phyloP scores from a whole-genome alignment of 2,113 vertebrate genomes.

The Chloropsis cyanopogon region DNA sequence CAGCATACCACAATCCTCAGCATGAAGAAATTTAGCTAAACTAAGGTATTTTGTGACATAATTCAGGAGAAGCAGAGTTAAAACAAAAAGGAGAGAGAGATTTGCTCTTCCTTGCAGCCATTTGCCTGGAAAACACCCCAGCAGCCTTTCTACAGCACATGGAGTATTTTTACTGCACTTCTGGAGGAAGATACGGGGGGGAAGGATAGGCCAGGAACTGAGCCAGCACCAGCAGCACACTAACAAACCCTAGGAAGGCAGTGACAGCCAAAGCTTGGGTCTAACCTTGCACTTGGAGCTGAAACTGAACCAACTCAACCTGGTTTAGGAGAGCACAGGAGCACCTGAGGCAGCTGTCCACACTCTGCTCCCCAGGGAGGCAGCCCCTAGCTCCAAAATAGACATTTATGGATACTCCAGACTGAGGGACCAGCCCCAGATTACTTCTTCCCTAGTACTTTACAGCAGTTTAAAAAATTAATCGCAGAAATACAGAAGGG shows the following conservation, averaged over 20 bases:
- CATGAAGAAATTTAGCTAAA: neutral
- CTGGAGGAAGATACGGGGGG: neutral
- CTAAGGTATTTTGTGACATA: neutral
- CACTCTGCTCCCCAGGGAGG: neutral
- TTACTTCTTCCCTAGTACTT: neutral
- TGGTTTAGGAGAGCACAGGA: neutral
- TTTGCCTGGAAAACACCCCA: neutral
- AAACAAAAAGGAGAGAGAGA: neutral
- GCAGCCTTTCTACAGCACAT: neutral
- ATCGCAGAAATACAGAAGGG: neutral
- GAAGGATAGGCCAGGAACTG: neutral
- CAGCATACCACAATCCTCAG: neutral
- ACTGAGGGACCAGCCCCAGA: neutral
- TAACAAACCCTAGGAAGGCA: neutral
- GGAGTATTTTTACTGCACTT: neutral
- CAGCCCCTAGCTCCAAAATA: neutral
- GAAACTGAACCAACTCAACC: accelerated
- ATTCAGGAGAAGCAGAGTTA: neutral
- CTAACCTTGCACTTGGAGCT: neutral
- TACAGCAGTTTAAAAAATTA: neutral
- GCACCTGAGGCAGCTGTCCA: neutral
- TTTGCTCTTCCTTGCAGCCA: neutral
- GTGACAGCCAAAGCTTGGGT: neutral
- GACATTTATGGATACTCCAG: neutral
- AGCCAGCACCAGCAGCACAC: neutral